Evolutionary conservation across 2,113 vertebrate species (phyloP).

Genomic region (Menura novaehollandiae): DNA sequence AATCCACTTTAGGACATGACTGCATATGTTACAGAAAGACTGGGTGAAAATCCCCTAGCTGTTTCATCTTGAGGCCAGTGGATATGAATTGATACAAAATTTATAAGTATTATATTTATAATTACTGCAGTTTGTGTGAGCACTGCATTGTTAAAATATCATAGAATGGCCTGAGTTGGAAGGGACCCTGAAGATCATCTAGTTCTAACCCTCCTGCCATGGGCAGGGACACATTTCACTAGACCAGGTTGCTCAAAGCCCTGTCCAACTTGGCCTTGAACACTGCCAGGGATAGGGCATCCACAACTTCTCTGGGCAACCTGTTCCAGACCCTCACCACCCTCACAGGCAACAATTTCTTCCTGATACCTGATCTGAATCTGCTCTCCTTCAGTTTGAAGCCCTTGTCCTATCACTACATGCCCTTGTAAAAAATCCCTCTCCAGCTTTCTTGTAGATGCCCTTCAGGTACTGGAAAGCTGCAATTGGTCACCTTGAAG

Average conservation of each 20-base stretch:
- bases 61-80: neutral
- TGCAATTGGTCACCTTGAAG: neutral
- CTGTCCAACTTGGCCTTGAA: no score
- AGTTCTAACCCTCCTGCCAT: neutral
- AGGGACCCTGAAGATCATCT: neutral
- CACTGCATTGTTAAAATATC: neutral
- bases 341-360: neutral
- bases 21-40: neutral
- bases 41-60: neutral
- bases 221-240: neutral
- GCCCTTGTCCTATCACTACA: neutral
- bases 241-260: neutral
- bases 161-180: neutral
- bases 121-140: neutral
- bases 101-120: neutral
- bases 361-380: neutral
- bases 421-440: neutral
- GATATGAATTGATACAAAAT: neutral
- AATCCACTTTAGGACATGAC: neutral
- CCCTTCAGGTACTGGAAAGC: neutral
- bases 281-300: neutral
- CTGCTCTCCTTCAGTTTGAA: neutral
- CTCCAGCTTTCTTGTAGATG: neutral
- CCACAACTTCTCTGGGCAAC: neutral
- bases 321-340: neutral